These are phyloP conservation scores for Tipula confusa DNA, from an alignment of 2,888 invertebrate genomes.

Conservation along the genomic window DNA sequence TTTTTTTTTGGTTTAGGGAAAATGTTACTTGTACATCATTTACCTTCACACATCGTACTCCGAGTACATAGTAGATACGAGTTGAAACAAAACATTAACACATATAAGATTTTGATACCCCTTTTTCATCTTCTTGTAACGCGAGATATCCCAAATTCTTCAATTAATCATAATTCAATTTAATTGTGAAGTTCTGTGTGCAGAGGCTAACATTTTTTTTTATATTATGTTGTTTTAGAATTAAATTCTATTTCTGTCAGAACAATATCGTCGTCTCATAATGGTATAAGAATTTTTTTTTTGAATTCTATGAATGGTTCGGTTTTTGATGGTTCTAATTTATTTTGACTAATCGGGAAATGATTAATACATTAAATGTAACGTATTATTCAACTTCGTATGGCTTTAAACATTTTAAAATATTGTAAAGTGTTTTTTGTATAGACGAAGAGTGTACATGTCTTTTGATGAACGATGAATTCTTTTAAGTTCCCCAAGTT, in stretches of 20 bases:
- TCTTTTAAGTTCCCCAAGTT: background rate
- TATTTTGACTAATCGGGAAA: slow-evolving; percentile 29
- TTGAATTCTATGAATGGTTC: background rate
- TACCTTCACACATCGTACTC: background rate
- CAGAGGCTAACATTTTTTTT: background rate
- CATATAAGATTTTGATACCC: background rate
- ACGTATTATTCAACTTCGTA: background rate
- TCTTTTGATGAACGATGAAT: background rate
- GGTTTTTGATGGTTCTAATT: slow-evolving; percentile 7
- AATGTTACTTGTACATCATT: background rate
- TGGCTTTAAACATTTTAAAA: too few relatives aligned
- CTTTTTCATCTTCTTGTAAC: background rate
- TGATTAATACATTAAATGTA: slow-evolving; percentile 21
- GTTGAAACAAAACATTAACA: background rate
- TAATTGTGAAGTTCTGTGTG: background rate
- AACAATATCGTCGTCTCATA: background rate
- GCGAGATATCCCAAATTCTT: too few relatives aligned
- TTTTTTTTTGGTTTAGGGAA: background rate
- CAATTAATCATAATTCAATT: slow-evolving; percentile 8
- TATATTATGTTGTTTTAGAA: background rate
- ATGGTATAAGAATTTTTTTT: too few relatives aligned
- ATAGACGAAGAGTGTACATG: too few relatives aligned
- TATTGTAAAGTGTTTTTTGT: background rate
- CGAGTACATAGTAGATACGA: background rate
- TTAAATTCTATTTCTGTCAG: slow-evolving; percentile 3